Evolutionary conservation across 1,140 invertebrate genomes (phyloP), one percentile per base, ranked within the genome.

Genomic region (Pemphigus obesinymphae): DNA sequence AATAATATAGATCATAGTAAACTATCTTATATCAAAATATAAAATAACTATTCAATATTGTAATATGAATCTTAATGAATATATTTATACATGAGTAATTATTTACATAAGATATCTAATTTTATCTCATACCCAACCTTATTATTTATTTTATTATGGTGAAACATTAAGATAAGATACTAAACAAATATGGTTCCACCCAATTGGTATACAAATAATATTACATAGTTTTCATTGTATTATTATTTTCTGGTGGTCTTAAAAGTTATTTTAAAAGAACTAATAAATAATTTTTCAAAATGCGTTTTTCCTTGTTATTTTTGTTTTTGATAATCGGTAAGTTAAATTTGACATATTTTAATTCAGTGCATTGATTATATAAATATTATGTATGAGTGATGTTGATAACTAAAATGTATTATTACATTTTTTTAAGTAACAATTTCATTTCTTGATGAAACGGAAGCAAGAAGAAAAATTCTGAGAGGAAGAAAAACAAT

Each of bases 391-490:
- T 34, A 37, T 61, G 13, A n/a, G n/a, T n/a, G n/a, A n/a, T 61
- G 17, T 34, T 34, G n/a, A 66, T 37, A 0, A n/a, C n/a, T 2
- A 66, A 37, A 34, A 10, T 0, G n/a, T 31, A 6, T 61, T 61
- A 0, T 66, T 3, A 37, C 5, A 26, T 15, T 4, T 63, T 55
- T 76, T 61, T 10, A 80, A 80, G 76, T 29, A 63, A 58, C 26
- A 82, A 34, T 87, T 1, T 63, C 37, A 29, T n/a, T 80, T 80
- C 55, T 90, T 83, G 89, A 91, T 84, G 91, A 92, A 87, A 88
- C 89, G 37, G 92, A 94, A 86, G 92, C 89, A 17, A 89, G 92
- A 85, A 89, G 93, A 84, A 93, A 92, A 86, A 92, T 94, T 85
- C 87, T 93, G 48, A 88, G 90, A 83, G 92, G 92, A 78, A 88